Evolutionary conservation across 2,888 invertebrate genomes (phyloP).

Genomic region (Hybos culiciformis): DNA sequence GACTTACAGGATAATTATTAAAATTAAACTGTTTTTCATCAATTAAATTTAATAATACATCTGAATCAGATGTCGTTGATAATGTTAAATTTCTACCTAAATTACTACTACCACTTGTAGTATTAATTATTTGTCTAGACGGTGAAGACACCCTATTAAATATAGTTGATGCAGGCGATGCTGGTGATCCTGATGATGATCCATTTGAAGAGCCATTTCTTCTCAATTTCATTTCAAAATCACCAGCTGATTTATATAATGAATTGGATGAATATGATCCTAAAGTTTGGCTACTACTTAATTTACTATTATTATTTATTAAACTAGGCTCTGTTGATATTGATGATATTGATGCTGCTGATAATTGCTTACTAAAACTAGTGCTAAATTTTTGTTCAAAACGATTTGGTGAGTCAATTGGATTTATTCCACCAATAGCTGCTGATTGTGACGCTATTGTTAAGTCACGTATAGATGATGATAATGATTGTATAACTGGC

Average conservation of each 20-base stretch:
- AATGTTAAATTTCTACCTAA: conserved; percentile 19
- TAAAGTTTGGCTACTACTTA: no score
- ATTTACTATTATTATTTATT: not conserved
- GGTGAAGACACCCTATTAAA: conserved; percentile 25
- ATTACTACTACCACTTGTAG: conserved; percentile 11
- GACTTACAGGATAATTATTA: conserved; percentile 14
- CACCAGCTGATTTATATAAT: conserved; percentile 11
- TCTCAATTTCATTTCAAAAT: conserved; percentile 17
- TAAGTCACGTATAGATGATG: conserved; percentile 6
- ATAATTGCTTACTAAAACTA: conserved; percentile 10
- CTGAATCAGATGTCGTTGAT: conserved; percentile 17
- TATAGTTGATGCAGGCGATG: conserved; percentile 22
- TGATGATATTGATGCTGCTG: conserved; percentile 6
- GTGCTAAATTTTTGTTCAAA: conserved; percentile 4
- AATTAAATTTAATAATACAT: conserved; percentile 18
- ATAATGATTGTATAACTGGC: conserved; percentile 27
- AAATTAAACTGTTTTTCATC: conserved; percentile 2
- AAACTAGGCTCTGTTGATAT: conserved; percentile 8
- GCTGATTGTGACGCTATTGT: conserved; percentile 4
- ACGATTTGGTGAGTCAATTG: no score
- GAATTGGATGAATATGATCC: not conserved
- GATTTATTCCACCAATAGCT: no score
- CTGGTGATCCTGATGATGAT: conserved; percentile 10
- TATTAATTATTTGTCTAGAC: conserved; percentile 23
- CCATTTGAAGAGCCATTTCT: conserved; percentile 26